Percentiles rank a stretch among this genome's conserved stretches.
Conservation (phyloP, 30 jellyfish, hydroid and myxozoan species). For the Chrysaora quinquecirrha region DNA sequence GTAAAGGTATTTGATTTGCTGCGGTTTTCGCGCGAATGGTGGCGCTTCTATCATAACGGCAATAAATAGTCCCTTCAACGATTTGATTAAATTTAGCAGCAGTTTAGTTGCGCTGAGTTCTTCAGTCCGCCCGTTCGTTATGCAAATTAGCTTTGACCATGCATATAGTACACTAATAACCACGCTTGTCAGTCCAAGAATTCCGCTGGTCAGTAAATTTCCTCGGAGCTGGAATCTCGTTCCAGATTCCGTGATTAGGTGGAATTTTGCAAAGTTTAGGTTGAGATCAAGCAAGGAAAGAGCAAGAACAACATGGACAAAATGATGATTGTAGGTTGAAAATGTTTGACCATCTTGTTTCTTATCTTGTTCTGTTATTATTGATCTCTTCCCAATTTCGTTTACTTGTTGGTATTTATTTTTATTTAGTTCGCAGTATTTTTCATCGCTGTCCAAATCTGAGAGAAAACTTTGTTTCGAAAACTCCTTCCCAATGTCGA, state of each 20-base stretch:
- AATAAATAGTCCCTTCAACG: not conserved
- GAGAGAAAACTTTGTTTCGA: too few relatives aligned
- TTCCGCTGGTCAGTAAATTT: not conserved
- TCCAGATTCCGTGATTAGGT: not conserved
- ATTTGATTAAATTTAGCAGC: not conserved
- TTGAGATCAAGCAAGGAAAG: not conserved
- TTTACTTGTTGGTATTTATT: not conserved
- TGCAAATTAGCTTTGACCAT: not conserved
- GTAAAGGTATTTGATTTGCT: slow-evolving; percentile 24
- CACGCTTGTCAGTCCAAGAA: not conserved
- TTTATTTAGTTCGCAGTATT: not conserved
- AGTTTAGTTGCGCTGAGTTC: slow-evolving; percentile 11
- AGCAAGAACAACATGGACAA: not conserved
- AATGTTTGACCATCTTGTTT: not conserved
- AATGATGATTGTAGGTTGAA: not conserved
- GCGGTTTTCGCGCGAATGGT: not conserved
- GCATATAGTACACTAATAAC: not conserved
- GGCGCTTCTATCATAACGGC: slow-evolving; percentile 51
- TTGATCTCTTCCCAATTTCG: not conserved
- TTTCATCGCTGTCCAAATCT: too few relatives aligned
- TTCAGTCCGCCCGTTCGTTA: not conserved
- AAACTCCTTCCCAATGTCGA: too few relatives aligned
- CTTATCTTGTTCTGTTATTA: not conserved
- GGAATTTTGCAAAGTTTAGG: not conserved
- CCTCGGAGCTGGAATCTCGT: not conserved